These are phyloP conservation scores for Cosmia pyralina DNA, from an alignment of 2,888 invertebrate species.

Conservation along the genomic window DNA sequence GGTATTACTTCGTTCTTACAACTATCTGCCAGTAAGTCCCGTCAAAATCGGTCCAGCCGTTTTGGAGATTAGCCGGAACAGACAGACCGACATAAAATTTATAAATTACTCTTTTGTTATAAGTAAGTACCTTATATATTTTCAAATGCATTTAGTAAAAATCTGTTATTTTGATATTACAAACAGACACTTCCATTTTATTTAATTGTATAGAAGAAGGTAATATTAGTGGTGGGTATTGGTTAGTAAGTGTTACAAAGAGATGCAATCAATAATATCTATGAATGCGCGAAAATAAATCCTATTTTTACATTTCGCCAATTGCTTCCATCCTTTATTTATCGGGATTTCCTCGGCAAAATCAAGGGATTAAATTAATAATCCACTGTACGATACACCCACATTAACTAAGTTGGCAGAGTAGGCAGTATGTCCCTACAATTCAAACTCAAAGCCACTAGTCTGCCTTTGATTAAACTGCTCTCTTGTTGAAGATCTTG, in stretches of 20 bases:
- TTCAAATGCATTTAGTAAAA: too few species aligned
- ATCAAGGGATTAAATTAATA: background rate
- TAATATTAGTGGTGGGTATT: background rate
- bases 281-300: background rate
- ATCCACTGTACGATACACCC: background rate
- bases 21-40: too few species aligned
- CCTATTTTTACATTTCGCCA: background rate
- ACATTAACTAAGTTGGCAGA: conserved; percentile 4
- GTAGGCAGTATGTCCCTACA: background rate
- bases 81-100: too few species aligned
- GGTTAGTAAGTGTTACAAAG: background rate
- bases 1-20: too few species aligned
- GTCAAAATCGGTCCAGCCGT: too few species aligned
- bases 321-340: background rate
- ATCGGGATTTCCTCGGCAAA: background rate
- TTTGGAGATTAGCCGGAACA: too few species aligned
- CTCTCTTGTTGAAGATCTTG: conserved; percentile 15
- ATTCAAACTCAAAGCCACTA: conserved; percentile 19
- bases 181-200: background rate
- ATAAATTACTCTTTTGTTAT: too few species aligned
- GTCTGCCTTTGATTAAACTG: conserved; percentile 10
- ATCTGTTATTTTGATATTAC: too few species aligned
- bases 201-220: background rate
- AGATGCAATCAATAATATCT: background rate
- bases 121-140: too few species aligned